Evolutionary conservation across 2,797 vertebrate species (phyloP), one percentile per base, ranked within the genome.

Genomic region (Ptychobarbus kaznakovi): DNA sequence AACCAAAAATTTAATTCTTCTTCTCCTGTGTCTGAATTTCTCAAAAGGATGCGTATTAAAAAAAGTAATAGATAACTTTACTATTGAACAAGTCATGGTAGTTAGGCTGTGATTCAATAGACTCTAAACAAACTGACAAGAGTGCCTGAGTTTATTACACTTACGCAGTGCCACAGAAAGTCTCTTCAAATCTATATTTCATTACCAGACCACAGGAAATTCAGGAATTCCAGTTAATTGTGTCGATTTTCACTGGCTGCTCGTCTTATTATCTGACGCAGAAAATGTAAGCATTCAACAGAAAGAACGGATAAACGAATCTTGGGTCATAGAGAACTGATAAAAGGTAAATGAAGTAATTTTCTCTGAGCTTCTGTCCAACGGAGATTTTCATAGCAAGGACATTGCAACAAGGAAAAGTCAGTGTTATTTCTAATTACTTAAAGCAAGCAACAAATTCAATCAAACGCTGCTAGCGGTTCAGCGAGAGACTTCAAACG

Each of bases 321-420:
- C 90, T 89, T n/a, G 83, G 86, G 80, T 94, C 92, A 92, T 89
- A 85, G 89, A 92, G 91, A 92, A 95, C 90, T 90, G 91, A 93
- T 91, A 92, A 91, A 89, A 91, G 89, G 85, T 90, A 91, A 92
- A 93, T 91, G 77, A 94, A 93, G 89, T 86, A 78, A 90, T 89
- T 91, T 90, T 89, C 81, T 86, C 80, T 20, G 85, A 91, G 88
- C 89, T 88, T 90, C 87, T 70, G 70, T 88, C 85, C 65, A 46
- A 74, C 83, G 6, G 85, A 85, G 89, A 92, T 93, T 91, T 86
- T 84, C 84, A 80, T 32, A 69, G 72, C 40, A 61, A 53, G 73
- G 56, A 80, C 28, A 40, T 38, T 18, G 46, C 58, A 18, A 81
- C 82, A 65, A 81, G 42, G 49, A 72, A 32, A 79, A 86, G 81